phyloP scores from a whole-genome alignment of 2,888 invertebrate species.

The Andrena dorsata region DNA sequence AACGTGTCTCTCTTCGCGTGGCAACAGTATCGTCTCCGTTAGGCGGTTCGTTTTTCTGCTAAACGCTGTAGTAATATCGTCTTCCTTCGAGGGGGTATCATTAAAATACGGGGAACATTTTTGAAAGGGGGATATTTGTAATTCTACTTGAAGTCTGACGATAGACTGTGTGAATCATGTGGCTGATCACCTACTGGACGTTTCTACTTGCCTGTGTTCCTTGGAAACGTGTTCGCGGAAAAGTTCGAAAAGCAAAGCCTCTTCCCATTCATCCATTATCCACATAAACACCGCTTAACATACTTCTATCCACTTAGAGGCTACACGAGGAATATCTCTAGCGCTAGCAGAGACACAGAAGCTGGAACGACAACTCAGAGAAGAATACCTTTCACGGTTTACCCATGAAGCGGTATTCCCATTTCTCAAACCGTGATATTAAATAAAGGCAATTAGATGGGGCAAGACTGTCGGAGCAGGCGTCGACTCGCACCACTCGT shows the following conservation, averaged over 20 bases:
- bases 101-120: too few species aligned
- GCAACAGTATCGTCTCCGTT: constrained; percentile 24
- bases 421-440: background rate
- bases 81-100: background rate
- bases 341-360: background rate
- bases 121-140: too few species aligned
- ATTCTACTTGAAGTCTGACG: too few species aligned
- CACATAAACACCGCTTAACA: background rate
- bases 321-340: background rate
- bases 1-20: constrained; percentile 41
- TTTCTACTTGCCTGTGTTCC: background rate
- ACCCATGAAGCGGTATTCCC: background rate
- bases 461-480: background rate
- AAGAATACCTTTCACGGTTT: background rate
- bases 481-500: constrained; percentile 37
- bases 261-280: background rate
- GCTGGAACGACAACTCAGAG: background rate
- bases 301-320: background rate
- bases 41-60: background rate
- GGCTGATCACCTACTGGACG: background rate
- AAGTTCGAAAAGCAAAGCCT: too few species aligned
- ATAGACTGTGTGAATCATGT: background rate
- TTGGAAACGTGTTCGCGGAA: too few species aligned
- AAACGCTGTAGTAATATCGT: background rate
- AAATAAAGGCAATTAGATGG: background rate